Evolutionary conservation across 2,113 vertebrate species (phyloP).

Genomic region (Labeo rohita): DNA sequence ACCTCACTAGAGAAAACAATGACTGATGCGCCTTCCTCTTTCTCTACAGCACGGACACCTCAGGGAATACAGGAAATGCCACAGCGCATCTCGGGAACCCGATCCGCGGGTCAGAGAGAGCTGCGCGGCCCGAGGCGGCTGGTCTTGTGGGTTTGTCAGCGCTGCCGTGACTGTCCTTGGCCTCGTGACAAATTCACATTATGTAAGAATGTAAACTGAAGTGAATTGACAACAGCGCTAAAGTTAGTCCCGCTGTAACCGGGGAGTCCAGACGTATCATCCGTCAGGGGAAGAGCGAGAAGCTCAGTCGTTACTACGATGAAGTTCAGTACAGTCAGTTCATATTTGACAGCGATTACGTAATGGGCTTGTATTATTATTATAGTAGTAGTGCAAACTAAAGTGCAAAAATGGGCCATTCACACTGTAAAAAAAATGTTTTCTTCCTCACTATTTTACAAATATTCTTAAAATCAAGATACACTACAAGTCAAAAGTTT

Average conservation of each 20-base stretch:
- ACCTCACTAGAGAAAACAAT: background rate
- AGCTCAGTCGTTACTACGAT: background rate
- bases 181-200: constrained; percentile 15
- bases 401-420: background rate
- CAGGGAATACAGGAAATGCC: constrained; percentile 11
- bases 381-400: too few species aligned
- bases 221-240: constrained; percentile 17
- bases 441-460: too few species aligned
- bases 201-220: constrained; percentile 24
- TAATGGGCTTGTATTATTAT: background rate
- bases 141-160: background rate
- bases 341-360: background rate
- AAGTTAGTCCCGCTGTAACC: constrained; percentile 9
- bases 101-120: background rate
- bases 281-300: background rate
- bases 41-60: background rate
- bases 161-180: constrained; percentile 15
- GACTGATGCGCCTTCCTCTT: background rate
- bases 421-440: too few species aligned
- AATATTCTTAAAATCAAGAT: too few species aligned
- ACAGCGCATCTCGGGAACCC: constrained; percentile 1
- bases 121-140: background rate
- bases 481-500: too few species aligned
- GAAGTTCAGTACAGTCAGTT: background rate
- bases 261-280: background rate